phyloP scores from a whole-genome alignment of 2,113 vertebrate species.

The Circaetus gallicus region DNA sequence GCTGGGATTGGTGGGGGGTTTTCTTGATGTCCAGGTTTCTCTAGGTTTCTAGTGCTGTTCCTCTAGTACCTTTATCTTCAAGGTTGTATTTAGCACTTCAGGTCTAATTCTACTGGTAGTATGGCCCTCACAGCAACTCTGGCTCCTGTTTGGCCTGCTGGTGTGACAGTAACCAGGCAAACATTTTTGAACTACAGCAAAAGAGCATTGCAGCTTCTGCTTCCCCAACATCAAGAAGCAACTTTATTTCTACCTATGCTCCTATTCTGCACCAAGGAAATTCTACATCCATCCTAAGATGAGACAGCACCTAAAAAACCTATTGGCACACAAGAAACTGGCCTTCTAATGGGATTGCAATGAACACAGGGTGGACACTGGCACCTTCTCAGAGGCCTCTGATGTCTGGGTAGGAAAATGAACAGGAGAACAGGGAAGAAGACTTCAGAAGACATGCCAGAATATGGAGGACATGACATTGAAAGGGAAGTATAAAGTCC shows the following conservation, averaged over 20 bases:
- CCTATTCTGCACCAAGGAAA: background rate
- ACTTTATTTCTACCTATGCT: background rate
- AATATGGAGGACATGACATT: background rate
- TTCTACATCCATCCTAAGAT: background rate
- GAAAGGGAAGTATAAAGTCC: background rate
- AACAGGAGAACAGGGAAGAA: background rate
- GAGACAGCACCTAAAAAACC: background rate
- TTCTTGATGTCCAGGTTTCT: background rate
- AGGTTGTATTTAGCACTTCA: background rate
- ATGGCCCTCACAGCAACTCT: background rate
- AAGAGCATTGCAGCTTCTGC: background rate
- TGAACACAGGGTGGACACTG: background rate
- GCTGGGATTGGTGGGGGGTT: accelerated
- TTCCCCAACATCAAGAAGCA: background rate
- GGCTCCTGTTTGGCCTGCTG: background rate
- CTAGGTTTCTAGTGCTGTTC: background rate
- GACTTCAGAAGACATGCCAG: background rate
- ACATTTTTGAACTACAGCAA: background rate
- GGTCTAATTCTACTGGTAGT: background rate
- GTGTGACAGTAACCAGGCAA: background rate
- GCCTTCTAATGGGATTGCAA: background rate
- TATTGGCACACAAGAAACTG: background rate
- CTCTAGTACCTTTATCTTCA: background rate
- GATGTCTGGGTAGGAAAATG: background rate
- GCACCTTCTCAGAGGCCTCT: background rate